phyloP scores from a whole-genome alignment of 2,113 vertebrate genomes.

The Talpa occidentalis region DNA sequence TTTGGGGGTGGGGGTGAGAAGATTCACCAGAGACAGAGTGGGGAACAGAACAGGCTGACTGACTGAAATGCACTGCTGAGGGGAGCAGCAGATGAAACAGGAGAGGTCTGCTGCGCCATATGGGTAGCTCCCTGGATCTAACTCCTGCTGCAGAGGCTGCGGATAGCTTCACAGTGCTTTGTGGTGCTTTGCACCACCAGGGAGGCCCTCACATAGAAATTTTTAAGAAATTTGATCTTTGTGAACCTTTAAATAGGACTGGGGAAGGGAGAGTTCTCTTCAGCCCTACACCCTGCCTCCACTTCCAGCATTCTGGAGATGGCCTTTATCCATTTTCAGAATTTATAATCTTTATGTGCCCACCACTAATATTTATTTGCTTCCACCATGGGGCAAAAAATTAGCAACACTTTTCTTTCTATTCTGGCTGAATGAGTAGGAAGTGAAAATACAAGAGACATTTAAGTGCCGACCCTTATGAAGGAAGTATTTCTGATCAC shows the following conservation, averaged over 20 bases:
- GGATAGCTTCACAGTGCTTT: no score
- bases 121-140: no score
- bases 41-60: no score
- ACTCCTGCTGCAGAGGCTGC: no score
- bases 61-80: no score
- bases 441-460: slow-evolving; percentile 13
- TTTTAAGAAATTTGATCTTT: not conserved
- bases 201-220: no score
- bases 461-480: not conserved
- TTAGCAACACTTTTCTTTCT: not conserved
- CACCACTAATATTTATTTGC: not conserved
- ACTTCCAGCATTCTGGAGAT: not conserved
- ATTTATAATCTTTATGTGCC: not conserved
- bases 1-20: no score
- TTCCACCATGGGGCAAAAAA: not conserved
- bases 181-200: no score
- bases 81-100: no score
- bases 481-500: not conserved
- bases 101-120: no score
- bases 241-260: not conserved
- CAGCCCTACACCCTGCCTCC: not conserved
- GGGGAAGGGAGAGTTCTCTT: not conserved
- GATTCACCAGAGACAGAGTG: no score
- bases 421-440: not conserved
- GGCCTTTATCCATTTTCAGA: not conserved